A percentile compares a stretch with the other conserved stretches of the same genome.
These are phyloP conservation scores for Zygothrica quintamaculata DNA, from an alignment of 2,888 invertebrate species.

Conservation along the genomic window DNA sequence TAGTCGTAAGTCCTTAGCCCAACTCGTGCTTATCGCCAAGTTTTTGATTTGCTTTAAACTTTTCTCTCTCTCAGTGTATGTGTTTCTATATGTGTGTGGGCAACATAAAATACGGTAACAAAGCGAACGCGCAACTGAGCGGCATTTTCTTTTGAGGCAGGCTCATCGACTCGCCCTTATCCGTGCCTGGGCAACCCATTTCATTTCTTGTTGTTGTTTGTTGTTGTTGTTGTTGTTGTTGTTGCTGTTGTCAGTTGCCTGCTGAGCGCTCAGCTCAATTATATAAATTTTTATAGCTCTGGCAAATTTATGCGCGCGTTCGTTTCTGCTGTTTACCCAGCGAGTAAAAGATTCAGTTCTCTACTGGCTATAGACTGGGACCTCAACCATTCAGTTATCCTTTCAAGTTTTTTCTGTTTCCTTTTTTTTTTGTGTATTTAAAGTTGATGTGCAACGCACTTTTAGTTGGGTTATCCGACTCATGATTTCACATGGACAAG, in stretches of 20 bases:
- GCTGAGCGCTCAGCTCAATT: constrained; percentile 71
- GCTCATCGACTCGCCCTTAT: constrained; percentile 48
- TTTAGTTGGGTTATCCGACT: not conserved
- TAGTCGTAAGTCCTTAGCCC: constrained; percentile 39
- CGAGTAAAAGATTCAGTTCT: constrained; percentile 20
- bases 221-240: not conserved
- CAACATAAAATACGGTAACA: constrained; percentile 49
- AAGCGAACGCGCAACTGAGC: constrained; percentile 40
- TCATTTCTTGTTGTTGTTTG: constrained; percentile 17
- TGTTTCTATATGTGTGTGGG: constrained; percentile 19
- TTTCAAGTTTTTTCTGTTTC: not conserved
- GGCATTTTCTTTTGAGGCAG: constrained; percentile 64
- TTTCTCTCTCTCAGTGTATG: constrained; percentile 32
- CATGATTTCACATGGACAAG: too few relatives aligned
- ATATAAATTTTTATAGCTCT: constrained; percentile 74
- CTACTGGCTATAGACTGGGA: not conserved
- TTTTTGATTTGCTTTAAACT: constrained; percentile 79
- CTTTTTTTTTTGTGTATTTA: too few relatives aligned
- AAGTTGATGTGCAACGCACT: not conserved
- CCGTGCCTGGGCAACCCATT: constrained; percentile 54
- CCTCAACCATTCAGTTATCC: constrained; percentile 5
- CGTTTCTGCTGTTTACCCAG: constrained; percentile 65
- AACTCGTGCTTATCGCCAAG: constrained; percentile 78
- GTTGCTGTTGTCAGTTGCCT: constrained; percentile 35
- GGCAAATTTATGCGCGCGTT: constrained; percentile 73